Evolutionary conservation across 1,140 invertebrate genomes (phyloP).

Genomic region (Drosophila micromelanica): DNA sequence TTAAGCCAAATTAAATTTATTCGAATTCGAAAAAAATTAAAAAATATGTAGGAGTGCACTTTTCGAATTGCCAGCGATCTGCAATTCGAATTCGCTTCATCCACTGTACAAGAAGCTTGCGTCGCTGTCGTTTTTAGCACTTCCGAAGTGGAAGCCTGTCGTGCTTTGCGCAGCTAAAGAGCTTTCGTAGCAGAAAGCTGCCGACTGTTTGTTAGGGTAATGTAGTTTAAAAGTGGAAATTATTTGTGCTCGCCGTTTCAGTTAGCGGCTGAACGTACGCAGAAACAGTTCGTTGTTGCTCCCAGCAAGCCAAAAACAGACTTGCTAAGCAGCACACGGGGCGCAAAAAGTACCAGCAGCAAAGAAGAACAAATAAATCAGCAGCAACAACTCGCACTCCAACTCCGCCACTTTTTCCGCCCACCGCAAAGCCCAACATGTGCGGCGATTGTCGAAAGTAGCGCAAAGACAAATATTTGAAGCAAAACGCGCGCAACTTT

Average conservation of each 20-base stretch:
- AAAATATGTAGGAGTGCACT: too few species aligned
- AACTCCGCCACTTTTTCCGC: background rate
- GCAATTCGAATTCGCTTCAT: too few species aligned
- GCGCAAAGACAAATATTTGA: slow-evolving; percentile 41
- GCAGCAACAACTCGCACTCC: background rate
- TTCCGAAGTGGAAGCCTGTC: too few species aligned
- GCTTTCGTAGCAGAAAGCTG: too few species aligned
- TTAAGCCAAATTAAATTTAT: too few species aligned
- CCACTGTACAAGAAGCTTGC: too few species aligned
- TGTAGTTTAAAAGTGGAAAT: slow-evolving; percentile 23
- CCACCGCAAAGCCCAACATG: slow-evolving; percentile 13
- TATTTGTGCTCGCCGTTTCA: slow-evolving; percentile 12
- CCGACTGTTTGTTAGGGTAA: too few species aligned
- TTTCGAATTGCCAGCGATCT: too few species aligned
- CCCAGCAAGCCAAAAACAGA: background rate
- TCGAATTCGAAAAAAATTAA: too few species aligned
- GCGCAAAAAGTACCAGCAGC: background rate
- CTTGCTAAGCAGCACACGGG: background rate
- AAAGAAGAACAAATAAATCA: background rate
- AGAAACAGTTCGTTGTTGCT: slow-evolving; percentile 60
- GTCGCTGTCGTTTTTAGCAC: too few species aligned
- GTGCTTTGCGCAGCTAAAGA: too few species aligned
- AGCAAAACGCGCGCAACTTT: slow-evolving; percentile 40
- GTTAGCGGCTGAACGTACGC: slow-evolving; percentile 52
- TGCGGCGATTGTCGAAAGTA: slow-evolving; percentile 22